Evolutionary conservation across 2,113 vertebrate genomes (phyloP), one percentile per base, ranked within the genome.

Genomic region (Misgurnus mizolepis): DNA sequence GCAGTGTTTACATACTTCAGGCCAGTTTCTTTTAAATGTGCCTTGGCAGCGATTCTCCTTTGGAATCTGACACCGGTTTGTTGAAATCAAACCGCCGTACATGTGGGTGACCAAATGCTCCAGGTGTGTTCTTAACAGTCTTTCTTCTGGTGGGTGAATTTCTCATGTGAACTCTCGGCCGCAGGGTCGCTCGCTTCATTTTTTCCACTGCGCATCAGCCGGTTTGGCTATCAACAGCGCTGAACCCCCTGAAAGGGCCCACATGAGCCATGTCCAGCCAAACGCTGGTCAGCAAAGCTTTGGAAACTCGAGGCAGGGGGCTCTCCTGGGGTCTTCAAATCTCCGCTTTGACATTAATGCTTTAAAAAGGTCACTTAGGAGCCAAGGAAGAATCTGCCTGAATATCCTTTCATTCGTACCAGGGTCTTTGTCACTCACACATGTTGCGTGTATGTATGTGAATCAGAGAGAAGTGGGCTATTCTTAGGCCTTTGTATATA

Each of bases 91-190:
- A 73, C 43, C 71, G 5, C 40, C 5, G 0, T 73, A 34, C 71
- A 73, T 73, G 71, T 73, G 71, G 71, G 40, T 43, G 71, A 73
- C 60, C 71, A 73, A 55, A 73, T 40, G 22, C 55, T 73, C 71
- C 71, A 73, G 71, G 71, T 73, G 71, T 73, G 55, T 60, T 56
- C n/a, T n/a, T 17, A 58, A 58, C 55, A 58, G 55, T 58, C 6
- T 58, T 6, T 58, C 5, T 18, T 60, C 17, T 58, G 6, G 10
- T 45, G 71, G 55, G 70, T n/a, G 3, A 72, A 53, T 43, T 60
- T 58, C 18, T 73, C 17, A 1, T 56, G 34, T 56, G 50, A 72
- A 72, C 50, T 56, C 17, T 56, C 4, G 40, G 40, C n/a, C 14
- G 55, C 2, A 5, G 60, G n/a, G n/a, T 43, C 55, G 40, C 4